phyloP scores from a whole-genome alignment of 1,140 invertebrate genomes.

The Diploscapter pachys region DNA sequence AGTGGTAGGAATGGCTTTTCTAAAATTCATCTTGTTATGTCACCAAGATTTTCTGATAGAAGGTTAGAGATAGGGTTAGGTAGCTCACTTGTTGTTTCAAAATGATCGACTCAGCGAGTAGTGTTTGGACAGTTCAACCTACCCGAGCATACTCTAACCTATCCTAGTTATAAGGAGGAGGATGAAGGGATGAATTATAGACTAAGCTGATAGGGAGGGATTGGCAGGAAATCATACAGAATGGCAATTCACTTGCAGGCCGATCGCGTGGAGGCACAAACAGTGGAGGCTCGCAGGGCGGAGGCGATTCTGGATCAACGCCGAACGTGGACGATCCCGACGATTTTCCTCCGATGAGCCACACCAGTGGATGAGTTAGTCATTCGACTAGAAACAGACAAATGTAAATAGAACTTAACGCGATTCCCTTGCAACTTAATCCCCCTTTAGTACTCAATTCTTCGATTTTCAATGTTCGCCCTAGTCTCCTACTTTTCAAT shows the following conservation, averaged over 20 bases:
- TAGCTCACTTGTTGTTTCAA: neutral
- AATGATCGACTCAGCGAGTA: neutral
- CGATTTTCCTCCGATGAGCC: slow-evolving; percentile 33
- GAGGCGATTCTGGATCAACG: slow-evolving; percentile 1
- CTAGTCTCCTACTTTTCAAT: neutral
- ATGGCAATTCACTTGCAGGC: neutral
- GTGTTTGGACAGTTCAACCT: neutral
- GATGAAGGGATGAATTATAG: no score
- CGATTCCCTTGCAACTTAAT: no score
- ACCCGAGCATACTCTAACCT: no score
- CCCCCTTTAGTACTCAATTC: no score
- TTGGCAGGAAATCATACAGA: neutral
- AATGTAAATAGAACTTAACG: neutral
- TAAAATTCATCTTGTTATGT: neutral
- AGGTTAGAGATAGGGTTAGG: neutral
- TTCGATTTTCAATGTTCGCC: no score
- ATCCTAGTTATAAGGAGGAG: no score
- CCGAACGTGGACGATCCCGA: slow-evolving; percentile 29
- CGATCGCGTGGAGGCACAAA: neutral
- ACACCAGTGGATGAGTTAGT: slow-evolving; percentile 3
- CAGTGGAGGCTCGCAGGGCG: neutral
- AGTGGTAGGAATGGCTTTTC: neutral
- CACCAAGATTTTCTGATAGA: neutral
- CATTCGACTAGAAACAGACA: neutral
- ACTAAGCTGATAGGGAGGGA: neutral